These are phyloP conservation scores for Typhlichthys eigenmanni DNA, from an alignment of 2,797 vertebrate genomes.

Conservation along the genomic window DNA sequence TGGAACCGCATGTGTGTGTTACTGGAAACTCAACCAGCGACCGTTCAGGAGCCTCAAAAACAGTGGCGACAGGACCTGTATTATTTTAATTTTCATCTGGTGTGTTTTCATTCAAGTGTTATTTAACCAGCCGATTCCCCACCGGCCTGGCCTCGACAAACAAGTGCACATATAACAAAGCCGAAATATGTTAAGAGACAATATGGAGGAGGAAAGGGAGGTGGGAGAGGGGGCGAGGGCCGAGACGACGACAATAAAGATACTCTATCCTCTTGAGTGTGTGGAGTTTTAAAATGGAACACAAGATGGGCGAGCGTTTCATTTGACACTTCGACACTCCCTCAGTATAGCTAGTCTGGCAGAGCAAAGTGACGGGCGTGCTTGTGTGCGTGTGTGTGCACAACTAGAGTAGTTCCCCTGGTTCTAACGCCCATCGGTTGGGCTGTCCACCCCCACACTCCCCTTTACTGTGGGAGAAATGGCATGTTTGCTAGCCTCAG, in stretches of 20 bases:
- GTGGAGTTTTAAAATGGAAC: background rate
- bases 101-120: too few species aligned
- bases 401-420: too few species aligned
- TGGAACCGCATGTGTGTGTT: slow-evolving; percentile 40
- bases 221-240: too few species aligned
- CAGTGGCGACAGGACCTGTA: background rate
- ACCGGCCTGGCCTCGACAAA: too few species aligned
- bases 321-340: slow-evolving; percentile 2
- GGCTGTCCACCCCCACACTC: background rate
- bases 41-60: slow-evolving; percentile 13
- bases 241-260: background rate
- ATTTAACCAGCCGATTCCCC: too few species aligned
- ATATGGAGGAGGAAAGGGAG: background rate
- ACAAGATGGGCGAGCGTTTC: slow-evolving; percentile 43
- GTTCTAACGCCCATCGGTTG: too few species aligned
- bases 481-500: slow-evolving; percentile 69
- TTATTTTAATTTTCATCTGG: too few species aligned
- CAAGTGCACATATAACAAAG: too few species aligned
- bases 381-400: too few species aligned
- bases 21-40: slow-evolving; percentile 16
- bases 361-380: too few species aligned
- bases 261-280: background rate
- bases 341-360: too few species aligned
- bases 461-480: slow-evolving; percentile 70
- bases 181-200: background rate